Evolutionary conservation across 1,140 invertebrate species (phyloP).

Genomic region (Hyphantria cunea): DNA sequence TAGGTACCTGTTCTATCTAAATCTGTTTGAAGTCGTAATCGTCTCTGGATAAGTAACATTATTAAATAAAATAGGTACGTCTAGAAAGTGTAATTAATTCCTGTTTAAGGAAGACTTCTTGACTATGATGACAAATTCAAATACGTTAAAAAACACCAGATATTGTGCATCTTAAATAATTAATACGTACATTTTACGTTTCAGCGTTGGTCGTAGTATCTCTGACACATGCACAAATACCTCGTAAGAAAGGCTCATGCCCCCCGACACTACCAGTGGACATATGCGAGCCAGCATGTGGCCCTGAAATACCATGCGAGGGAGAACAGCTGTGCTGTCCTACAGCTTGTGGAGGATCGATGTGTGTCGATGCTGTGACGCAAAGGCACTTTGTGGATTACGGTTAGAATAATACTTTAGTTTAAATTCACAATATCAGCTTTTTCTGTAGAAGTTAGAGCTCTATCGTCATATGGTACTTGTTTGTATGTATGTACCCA

Average conservation of each 20-base stretch:
- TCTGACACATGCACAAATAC: not conserved
- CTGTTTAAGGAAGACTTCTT: no score
- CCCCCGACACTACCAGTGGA: conserved; percentile 64
- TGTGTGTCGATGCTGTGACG: conserved; percentile 81
- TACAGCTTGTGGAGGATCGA: conserved; percentile 80
- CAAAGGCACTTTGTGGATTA: conserved; percentile 54
- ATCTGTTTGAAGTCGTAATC: no score
- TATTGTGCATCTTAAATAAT: no score
- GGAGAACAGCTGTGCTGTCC: conserved; percentile 76
- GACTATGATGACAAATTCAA: no score
- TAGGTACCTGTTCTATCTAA: no score
- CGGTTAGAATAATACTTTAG: conserved; percentile 33
- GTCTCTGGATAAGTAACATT: no score
- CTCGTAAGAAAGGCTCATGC: conserved; percentile 46
- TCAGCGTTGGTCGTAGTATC: conserved; percentile 6
- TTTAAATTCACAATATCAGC: no score
- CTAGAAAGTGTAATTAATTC: no score
- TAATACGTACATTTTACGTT: not conserved
- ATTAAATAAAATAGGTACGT: no score
- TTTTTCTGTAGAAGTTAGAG: no score
- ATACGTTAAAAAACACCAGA: no score
- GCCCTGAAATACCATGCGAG: conserved; percentile 43
- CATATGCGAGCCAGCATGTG: conserved; percentile 52
- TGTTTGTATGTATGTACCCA: no score
- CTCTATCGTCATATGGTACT: not conserved